Base-by-base conservation (phyloP, 2,888 invertebrate genomes). In the Encarsia formosa region DNA sequence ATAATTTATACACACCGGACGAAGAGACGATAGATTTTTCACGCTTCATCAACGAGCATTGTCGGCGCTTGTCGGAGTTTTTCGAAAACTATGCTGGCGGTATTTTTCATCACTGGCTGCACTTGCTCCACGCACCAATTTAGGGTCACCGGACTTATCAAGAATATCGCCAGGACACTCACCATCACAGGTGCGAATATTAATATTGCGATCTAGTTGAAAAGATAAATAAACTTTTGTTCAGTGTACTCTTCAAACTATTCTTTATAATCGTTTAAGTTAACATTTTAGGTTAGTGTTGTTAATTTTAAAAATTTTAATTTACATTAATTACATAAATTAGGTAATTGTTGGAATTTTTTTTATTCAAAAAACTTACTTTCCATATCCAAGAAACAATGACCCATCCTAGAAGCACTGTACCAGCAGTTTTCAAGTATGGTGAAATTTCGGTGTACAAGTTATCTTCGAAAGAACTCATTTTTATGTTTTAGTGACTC, bases 371-470 rank as follows among this genome's bases (percentile, higher is more conserved):
- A 2, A 38, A 34, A 49, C 62, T 20, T 62, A 69, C 70, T 34
- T 67, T 64, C 34, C 63, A 64, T 48, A 70, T 61, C 66, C 67
- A 70, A 11, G 64, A 63, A 3, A 70, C 61, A 40, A 70, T 58
- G 49, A 70, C 57, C 70, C 70, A 71, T 15, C 70, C 69, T 11
- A 71, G 56, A 11, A 70, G 46, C 8, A 70, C 59, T 13, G 65
- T 67, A 5, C 65, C 64, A 31, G 64, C 65, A 42, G 68, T 70
- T 24, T 61, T 69, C 11, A 69, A 48, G 43, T 68, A 70, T 13
- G 67, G 61, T 6, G 56, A n/a, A n/a, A n/a, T n/a, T n/a, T n/a
- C n/a, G n/a, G n/a, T n/a, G n/a, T n/a, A n/a, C n/a, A n/a, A n/a
- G n/a, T n/a, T n/a, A n/a, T n/a, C n/a, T n/a, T n/a, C n/a, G 3